phyloP scores from a whole-genome alignment of 2,113 vertebrate species.

The Herpetotheres cachinnans region DNA sequence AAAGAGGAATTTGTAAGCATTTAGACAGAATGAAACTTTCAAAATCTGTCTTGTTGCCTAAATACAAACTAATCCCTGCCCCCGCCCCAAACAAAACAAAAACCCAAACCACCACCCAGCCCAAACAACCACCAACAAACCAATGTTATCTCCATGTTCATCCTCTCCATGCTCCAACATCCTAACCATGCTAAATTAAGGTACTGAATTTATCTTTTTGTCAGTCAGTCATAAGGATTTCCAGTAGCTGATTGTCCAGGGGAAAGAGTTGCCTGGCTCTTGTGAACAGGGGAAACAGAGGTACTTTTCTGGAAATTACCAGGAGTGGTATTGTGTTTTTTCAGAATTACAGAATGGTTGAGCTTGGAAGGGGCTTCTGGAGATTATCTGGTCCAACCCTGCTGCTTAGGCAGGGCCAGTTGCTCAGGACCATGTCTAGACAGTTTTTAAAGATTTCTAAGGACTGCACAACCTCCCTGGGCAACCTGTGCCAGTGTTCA shows the following conservation, averaged over 20 bases:
- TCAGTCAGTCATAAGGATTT: not conserved
- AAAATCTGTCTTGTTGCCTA: not conserved
- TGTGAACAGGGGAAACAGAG: not conserved
- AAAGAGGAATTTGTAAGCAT: not conserved
- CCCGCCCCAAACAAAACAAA: too few relatives aligned
- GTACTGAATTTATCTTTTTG: not conserved
- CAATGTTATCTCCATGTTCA: not conserved
- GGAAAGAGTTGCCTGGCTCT: not conserved
- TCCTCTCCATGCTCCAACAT: not conserved
- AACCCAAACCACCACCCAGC: too few relatives aligned
- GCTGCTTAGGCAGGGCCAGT: too few relatives aligned
- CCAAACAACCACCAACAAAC: not conserved
- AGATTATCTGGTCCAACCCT: too few relatives aligned
- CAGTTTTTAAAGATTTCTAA: too few relatives aligned
- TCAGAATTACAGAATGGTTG: not conserved
- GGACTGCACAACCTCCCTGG: too few relatives aligned
- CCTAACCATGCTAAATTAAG: not conserved
- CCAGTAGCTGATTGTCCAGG: not conserved
- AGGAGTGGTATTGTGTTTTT: not conserved
- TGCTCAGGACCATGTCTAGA: too few relatives aligned
- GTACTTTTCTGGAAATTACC: not conserved
- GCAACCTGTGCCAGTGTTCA: too few relatives aligned
- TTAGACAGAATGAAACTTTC: not conserved
- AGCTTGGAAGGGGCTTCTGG: too few relatives aligned
- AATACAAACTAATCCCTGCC: not conserved